These are phyloP conservation scores for Apodemia zela DNA, from an alignment of 2,888 invertebrate genomes.

Conservation along the genomic window DNA sequence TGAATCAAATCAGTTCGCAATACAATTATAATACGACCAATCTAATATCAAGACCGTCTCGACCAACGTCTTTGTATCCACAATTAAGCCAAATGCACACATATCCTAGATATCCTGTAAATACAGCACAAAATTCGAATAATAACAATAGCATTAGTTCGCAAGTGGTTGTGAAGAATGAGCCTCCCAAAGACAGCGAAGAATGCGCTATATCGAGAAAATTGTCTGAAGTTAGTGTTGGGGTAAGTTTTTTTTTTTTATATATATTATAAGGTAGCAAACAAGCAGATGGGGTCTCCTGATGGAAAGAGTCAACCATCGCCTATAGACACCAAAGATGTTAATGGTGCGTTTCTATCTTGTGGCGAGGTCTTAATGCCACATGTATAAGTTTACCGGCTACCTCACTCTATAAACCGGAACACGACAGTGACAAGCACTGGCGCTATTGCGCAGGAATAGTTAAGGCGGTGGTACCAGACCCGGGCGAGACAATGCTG, in stretches of 20 bases:
- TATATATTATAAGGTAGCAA: no score
- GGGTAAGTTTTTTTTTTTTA: constrained; percentile 45
- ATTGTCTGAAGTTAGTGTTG: constrained; percentile 56
- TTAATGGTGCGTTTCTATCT: no score
- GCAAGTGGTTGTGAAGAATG: constrained; percentile 41
- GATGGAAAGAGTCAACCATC: no score
- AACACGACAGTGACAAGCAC: no score
- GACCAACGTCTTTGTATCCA: constrained; percentile 55
- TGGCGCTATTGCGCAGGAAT: no score
- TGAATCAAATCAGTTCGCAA: constrained; percentile 18
- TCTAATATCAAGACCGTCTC: constrained; percentile 60
- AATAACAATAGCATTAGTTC: constrained; percentile 39
- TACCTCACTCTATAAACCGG: no score
- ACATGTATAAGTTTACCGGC: no score
- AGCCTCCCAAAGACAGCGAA: constrained; percentile 47
- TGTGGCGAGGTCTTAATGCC: no score
- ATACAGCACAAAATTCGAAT: constrained; percentile 31
- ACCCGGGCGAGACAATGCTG: no score
- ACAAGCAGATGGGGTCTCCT: no score
- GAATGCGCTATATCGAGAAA: constrained; percentile 53
- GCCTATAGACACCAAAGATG: no score
- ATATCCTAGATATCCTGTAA: constrained; percentile 45
- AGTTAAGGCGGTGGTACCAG: no score
- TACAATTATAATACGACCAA: constrained; percentile 69
- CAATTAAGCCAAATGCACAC: constrained; percentile 52